phyloP scores from a whole-genome alignment of 1,140 invertebrate species.

The Hyposmocoma kahamanoa region DNA sequence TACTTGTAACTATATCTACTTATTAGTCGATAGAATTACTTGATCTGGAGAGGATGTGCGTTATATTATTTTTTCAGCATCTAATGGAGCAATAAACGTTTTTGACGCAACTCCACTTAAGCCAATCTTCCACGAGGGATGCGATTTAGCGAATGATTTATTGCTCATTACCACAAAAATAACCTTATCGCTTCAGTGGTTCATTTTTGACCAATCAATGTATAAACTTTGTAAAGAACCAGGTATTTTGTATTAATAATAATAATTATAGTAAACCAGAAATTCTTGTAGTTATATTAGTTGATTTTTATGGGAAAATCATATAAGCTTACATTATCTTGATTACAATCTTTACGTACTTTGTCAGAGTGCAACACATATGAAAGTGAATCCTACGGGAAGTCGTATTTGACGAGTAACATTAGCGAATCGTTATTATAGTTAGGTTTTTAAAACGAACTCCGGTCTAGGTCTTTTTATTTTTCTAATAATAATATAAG shows the following conservation, averaged over 20 bases:
- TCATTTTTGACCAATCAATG: slow-evolving; percentile 42
- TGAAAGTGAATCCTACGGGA: slow-evolving; percentile 13
- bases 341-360: slow-evolving; percentile 14
- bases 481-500: slow-evolving; percentile 34
- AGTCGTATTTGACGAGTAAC: slow-evolving; percentile 15
- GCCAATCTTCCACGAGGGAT: too few relatives aligned
- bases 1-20: too few relatives aligned
- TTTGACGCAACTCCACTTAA: too few relatives aligned
- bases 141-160: background rate
- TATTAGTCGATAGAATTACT: too few relatives aligned
- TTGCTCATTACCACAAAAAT: slow-evolving; percentile 2
- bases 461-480: slow-evolving; percentile 49
- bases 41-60: too few relatives aligned
- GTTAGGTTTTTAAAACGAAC: slow-evolving; percentile 32
- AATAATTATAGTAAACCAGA: slow-evolving; percentile 31
- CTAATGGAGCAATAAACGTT: too few relatives aligned
- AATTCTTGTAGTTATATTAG: slow-evolving; percentile 34
- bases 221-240: slow-evolving; percentile 47
- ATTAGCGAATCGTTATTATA: slow-evolving; percentile 27
- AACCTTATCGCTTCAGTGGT: slow-evolving; percentile 16
- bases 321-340: slow-evolving; percentile 28
- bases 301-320: slow-evolving; percentile 33
- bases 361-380: slow-evolving; percentile 15
- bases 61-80: too few relatives aligned
- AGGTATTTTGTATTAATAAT: slow-evolving; percentile 45